Base-by-base conservation (phyloP, 1,140 invertebrate species). In the Acromyrmex heyeri region DNA sequence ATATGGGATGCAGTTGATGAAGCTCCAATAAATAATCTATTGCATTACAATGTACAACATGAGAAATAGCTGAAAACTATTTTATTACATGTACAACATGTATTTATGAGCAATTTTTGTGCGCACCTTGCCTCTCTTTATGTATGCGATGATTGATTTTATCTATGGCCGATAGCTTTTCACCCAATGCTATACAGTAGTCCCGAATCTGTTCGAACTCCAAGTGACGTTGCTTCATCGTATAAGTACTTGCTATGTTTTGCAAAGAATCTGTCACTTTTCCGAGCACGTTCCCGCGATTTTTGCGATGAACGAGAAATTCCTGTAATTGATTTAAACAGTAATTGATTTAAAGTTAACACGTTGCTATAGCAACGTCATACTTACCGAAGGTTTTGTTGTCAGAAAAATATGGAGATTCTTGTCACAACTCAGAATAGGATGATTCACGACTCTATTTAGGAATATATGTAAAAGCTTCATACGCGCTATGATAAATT, bases 401-500 rank as follows among this genome's bases (percentile, higher is more conserved):
- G 97, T 97, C 16, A 98, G 94, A 93, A 98, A 98, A 55, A 96
- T 94, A 79, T 97, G 95, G 50, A 97, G 95, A 94, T 96, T 96
- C 92, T 96, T 96, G 92, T 97, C 96, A 91, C 96, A 97, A 83
- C 97, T 97, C 16, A 97, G 94, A 73, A 97, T 97, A 2, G 97
- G 97, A 95, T 98, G 97, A 90, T 96, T 96, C 30, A 96, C 95
- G 18, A 97, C 89, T 65, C 97, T 94, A 64, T 96, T 96, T 10
- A 98, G 94, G 94, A 97, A 98, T 86, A 96, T 95, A 91, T 97
- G 96, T 48, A 98, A 94, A n/a, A 97, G 95, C 83, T 96, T 96
- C 96, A 97, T 97, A 90, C 97, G 94, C 34, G 96, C 96, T 86
- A 97, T 94, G 69, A 98, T 96, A 94, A 98, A 98, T 89, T 97